Conservation (phyloP, 2,797 vertebrate genomes). For the Corythornis leucogaster region DNA sequence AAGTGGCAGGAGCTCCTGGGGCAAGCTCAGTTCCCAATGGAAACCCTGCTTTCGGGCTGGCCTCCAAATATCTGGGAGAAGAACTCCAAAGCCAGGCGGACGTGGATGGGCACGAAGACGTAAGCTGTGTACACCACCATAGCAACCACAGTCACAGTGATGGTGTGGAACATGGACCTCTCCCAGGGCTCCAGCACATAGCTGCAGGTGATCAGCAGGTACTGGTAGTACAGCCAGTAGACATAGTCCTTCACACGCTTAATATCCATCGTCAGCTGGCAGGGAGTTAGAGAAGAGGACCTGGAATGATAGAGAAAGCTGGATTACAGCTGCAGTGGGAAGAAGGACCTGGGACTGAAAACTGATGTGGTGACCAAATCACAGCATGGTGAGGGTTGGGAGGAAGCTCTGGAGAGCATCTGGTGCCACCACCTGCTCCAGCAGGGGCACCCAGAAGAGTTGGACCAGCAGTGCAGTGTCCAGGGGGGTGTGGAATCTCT, state of each 20-base stretch:
- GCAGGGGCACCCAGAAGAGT: not conserved
- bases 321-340: not conserved
- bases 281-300: not conserved
- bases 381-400: not conserved
- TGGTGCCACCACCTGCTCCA: not conserved
- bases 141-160: slow-evolving; percentile 88
- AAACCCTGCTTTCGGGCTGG: slow-evolving; percentile 79
- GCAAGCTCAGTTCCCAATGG: slow-evolving; percentile 81
- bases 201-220: slow-evolving; percentile 94
- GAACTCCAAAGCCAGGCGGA: slow-evolving; percentile 91
- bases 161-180: slow-evolving; percentile 91
- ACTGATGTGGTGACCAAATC: not conserved
- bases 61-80: slow-evolving; percentile 89
- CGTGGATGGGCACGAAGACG: slow-evolving; percentile 93
- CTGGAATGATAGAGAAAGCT: slow-evolving; percentile 23
- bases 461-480: not conserved
- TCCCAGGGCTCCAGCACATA: slow-evolving; percentile 98
- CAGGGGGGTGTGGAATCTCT: not conserved
- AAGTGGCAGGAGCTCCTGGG: not conserved
- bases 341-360: not conserved
- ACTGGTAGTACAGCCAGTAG: slow-evolving; percentile 97
- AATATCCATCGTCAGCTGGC: slow-evolving; percentile 83
- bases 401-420: not conserved
- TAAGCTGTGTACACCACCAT: slow-evolving; percentile 97
- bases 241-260: slow-evolving; percentile 89